Evolutionary conservation across 2,113 vertebrate species (phyloP).

Genomic region (Egretta garzetta): DNA sequence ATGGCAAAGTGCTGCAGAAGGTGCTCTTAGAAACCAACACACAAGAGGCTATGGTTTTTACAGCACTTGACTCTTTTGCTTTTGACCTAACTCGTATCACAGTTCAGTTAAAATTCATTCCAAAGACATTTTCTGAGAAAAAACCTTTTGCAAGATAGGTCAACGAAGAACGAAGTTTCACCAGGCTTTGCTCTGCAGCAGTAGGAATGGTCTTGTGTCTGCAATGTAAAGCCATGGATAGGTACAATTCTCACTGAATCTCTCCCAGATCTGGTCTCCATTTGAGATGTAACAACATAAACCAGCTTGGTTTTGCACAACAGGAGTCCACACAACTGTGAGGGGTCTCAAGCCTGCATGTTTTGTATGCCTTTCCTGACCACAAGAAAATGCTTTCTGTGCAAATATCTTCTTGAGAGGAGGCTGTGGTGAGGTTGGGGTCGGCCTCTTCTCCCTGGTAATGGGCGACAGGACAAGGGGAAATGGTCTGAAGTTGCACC

Average conservation of each 20-base stretch:
- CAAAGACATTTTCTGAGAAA: background rate
- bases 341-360: background rate
- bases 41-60: background rate
- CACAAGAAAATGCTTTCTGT: background rate
- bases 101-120: background rate
- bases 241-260: background rate
- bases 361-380: background rate
- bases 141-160: background rate
- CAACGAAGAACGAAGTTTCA: background rate
- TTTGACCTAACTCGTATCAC: background rate
- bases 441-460: no score
- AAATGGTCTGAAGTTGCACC: no score
- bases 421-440: no score
- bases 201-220: background rate
- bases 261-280: background rate
- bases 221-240: background rate
- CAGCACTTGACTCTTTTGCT: background rate
- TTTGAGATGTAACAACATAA: background rate
- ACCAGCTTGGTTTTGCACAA: background rate
- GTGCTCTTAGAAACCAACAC: background rate
- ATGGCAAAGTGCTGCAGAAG: background rate
- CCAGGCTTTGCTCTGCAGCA: background rate
- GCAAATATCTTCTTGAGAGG: background rate
- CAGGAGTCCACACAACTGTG: background rate
- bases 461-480: no score